Evolutionary conservation across 1,140 invertebrate genomes (phyloP).

Genomic region (Eubasilissa regina): DNA sequence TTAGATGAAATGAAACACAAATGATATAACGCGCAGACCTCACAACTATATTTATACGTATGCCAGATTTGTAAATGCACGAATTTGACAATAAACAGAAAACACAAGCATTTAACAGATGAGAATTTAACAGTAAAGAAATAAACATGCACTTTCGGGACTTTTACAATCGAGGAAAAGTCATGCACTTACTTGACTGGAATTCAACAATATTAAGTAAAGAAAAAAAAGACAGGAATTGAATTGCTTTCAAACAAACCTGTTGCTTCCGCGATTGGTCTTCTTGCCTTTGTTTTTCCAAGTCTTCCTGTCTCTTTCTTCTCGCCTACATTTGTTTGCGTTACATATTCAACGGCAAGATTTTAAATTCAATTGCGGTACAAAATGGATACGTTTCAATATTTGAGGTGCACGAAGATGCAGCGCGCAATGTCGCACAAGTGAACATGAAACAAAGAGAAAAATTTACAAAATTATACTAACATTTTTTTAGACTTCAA

Average conservation of each 20-base stretch:
- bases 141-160: too few relatives aligned
- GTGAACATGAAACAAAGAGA: conserved; percentile 70
- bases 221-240: too few relatives aligned
- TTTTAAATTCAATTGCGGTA: not conserved
- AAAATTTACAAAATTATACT: conserved; percentile 51
- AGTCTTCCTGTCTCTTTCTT: conserved; percentile 87
- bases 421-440: conserved; percentile 11
- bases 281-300: conserved; percentile 87
- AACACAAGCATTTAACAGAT: too few relatives aligned
- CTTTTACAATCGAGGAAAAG: too few relatives aligned
- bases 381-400: not conserved
- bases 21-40: too few relatives aligned
- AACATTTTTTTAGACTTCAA: not conserved
- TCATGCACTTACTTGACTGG: too few relatives aligned
- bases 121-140: too few relatives aligned
- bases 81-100: too few relatives aligned
- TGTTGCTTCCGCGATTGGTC: conserved; percentile 89
- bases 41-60: too few relatives aligned
- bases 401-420: conserved; percentile 6
- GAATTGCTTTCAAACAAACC: conserved; percentile 71
- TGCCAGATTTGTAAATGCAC: too few relatives aligned
- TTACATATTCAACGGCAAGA: not conserved
- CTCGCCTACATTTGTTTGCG: conserved; percentile 76
- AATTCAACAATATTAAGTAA: too few relatives aligned
- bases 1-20: too few relatives aligned